These are phyloP conservation scores for Metopolophium dirhodum DNA, from an alignment of 1,140 invertebrate genomes.

Conservation along the genomic window DNA sequence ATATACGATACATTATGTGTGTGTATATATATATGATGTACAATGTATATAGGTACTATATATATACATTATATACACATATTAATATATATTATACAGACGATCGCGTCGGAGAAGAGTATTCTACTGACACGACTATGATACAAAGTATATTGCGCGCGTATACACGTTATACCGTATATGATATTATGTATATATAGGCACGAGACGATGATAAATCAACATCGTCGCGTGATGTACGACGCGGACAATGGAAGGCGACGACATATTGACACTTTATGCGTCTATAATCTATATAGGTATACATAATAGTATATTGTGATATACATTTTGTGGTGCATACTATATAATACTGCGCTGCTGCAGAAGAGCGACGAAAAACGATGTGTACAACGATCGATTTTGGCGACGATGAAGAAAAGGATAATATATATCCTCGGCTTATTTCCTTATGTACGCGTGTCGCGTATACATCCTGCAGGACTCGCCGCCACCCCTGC, in stretches of 20 bases:
- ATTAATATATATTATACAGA: background rate
- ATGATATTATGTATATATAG: background rate
- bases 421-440: background rate
- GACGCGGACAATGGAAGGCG: background rate
- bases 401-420: conserved; percentile 22
- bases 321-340: background rate
- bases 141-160: background rate
- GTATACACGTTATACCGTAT: background rate
- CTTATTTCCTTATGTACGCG: conserved; percentile 29
- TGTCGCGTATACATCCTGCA: background rate
- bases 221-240: conserved; percentile 16
- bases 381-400: background rate
- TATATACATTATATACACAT: too few relatives aligned
- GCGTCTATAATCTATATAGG: background rate
- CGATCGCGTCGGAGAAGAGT: background rate
- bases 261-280: background rate
- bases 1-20: too few relatives aligned
- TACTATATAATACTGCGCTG: background rate
- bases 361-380: background rate
- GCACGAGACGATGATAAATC: conserved; percentile 10
- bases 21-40: too few relatives aligned
- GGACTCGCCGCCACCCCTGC: background rate
- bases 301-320: background rate
- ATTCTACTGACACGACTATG: background rate
- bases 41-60: too few relatives aligned